These are phyloP conservation scores for Thereva nobilitata DNA, from an alignment of 2,888 invertebrate genomes.

Conservation along the genomic window DNA sequence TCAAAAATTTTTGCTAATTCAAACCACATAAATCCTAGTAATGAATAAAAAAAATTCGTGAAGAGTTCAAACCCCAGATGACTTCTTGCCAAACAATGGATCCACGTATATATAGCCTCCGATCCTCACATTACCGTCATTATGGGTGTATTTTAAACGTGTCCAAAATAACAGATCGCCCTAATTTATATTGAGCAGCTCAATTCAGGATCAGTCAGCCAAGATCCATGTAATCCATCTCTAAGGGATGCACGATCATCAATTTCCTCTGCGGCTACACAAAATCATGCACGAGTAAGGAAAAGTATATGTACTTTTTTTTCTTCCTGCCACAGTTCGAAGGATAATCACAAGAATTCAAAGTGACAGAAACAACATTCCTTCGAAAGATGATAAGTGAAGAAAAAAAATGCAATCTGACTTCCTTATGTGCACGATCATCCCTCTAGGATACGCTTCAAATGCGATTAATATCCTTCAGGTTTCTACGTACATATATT, in stretches of 20 bases:
- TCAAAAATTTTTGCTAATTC: conserved; percentile 31
- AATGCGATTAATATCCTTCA: conserved; percentile 25
- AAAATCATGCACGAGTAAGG: neutral
- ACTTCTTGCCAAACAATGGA: conserved; percentile 13
- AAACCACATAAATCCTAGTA: conserved; percentile 42
- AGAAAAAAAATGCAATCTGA: conserved; percentile 8
- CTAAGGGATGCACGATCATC: conserved; percentile 10
- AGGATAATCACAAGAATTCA: conserved; percentile 34
- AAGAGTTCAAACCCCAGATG: conserved; percentile 23
- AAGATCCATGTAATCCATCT: neutral
- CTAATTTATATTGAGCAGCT: conserved; percentile 40
- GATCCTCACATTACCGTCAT: conserved; percentile 35
- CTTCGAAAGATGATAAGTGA: conserved; percentile 11
- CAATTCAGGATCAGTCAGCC: conserved; percentile 14
- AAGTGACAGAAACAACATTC: conserved; percentile 39
- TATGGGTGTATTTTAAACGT: conserved; percentile 37
- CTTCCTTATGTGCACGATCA: conserved; percentile 17
- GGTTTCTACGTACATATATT: conserved; percentile 1
- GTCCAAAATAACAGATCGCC: conserved; percentile 40
- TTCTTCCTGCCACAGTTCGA: neutral
- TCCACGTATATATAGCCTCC: conserved; percentile 16
- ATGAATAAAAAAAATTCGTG: conserved; percentile 10
- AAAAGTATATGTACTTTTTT: too few relatives aligned
- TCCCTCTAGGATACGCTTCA: conserved; percentile 5
- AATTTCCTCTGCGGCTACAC: conserved; percentile 26